Evolutionary conservation across 2,888 invertebrate species (phyloP), one percentile per base, ranked within the genome.

Genomic region (Drosophila nr. medialis): DNA sequence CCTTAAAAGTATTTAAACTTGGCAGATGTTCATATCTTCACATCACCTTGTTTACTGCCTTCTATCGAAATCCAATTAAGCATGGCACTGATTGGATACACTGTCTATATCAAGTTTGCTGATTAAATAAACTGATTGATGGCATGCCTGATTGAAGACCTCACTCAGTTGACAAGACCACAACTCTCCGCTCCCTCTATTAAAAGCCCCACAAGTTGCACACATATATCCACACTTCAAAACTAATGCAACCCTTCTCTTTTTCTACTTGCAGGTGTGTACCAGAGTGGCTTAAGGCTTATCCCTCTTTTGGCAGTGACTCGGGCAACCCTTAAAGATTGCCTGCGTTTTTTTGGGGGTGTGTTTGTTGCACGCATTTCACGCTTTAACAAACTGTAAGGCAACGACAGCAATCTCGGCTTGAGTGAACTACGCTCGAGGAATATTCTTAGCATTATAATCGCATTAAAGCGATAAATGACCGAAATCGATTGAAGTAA

Each of bases 401-500:
- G 54, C 27, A 54, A 27, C 54, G 63, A 64, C 68, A 71, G 51
- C 60, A 88, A 83, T 88, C 89, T 81, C 80, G 76, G 86, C 64
- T 18, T 36, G 68, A 60, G 30, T 45, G 67, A 72, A 65, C 54
- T 75, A 65, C 38, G 68, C 50, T 71, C 29, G 27, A 63, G 53
- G 75, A 74, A 75, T 84, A 83, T 81, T 67, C 75, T 66, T 59
- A 74, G 83, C 76, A 81, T 87, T 86, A 88, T 89, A 90, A 90
- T 90, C 90, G 90, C 79, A 89, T 90, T 89, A 88, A 66, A 75
- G 74, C 79, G 78, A 81, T 80, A 86, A 85, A 78, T 89, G 89
- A 71, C 80, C 81, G 65, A 90, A 89, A 90, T 86, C 90, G 86
- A 86, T 90, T 74, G 73, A 54, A 65, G 73, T 72, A 34, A 61